Percentiles rank a stretch among this genome's conserved stretches.
phyloP scores from a whole-genome alignment of 2,888 invertebrate genomes.

The Eupelmus urozonus region DNA sequence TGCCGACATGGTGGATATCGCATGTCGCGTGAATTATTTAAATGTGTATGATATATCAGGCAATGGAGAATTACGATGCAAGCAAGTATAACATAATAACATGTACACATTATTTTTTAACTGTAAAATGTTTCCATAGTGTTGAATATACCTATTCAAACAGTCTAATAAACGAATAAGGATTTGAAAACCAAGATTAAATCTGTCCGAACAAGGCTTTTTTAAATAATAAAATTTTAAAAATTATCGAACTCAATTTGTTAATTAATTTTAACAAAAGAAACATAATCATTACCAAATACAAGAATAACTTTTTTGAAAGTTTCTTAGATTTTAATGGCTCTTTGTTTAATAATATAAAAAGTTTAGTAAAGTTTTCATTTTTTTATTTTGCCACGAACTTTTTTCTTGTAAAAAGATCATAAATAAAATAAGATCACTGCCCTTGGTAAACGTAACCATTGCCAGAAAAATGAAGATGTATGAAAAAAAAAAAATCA shows the following conservation, averaged over 20 bases:
- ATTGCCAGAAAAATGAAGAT: conserved; percentile 15
- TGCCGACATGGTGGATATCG: conserved; percentile 24
- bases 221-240: too few relatives aligned
- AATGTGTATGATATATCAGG: conserved; percentile 21
- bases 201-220: too few relatives aligned
- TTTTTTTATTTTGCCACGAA: neutral
- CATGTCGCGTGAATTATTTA: conserved; percentile 37
- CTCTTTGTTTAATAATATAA: neutral
- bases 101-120: neutral
- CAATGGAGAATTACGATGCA: conserved; percentile 14
- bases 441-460: conserved; percentile 3
- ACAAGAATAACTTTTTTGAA: too few relatives aligned
- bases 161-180: too few relatives aligned
- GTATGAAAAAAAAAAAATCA: conserved; percentile 9
- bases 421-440: neutral
- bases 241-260: too few relatives aligned
- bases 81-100: neutral
- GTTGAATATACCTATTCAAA: neutral
- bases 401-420: neutral
- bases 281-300: too few relatives aligned
- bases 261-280: too few relatives aligned
- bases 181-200: too few relatives aligned
- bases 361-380: neutral
- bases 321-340: too few relatives aligned
- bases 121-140: conserved; percentile 10